Base-by-base conservation (phyloP, 2,888 invertebrate species). In the Ophion ventricosus region DNA sequence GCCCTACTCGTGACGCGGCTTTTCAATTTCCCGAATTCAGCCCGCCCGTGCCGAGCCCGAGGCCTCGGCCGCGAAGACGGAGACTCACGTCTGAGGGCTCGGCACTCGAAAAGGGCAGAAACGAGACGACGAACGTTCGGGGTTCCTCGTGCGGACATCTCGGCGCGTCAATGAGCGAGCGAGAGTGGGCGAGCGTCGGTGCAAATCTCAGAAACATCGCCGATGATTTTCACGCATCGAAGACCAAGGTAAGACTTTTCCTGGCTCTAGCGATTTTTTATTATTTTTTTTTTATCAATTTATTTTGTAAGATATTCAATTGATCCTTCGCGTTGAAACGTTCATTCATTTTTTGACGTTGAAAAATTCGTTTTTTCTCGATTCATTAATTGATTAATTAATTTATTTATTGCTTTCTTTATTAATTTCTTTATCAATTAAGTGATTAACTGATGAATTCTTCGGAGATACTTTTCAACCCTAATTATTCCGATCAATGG, bases 11-110 rank as follows among this genome's bases (percentile, higher is more conserved):
- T 80, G 93, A 93, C 83, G 93, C 91, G 3, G 91, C 93, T 17
- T 93, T 93, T 80, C 93, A 93, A 86, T 93, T 93, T 75, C 93
- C 93, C 40, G 93, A 93, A 87, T 91, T 91, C 88, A 92, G 89
- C 87, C 86, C 87, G 67, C 93, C 93, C 63, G 89, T 91, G 26
- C 93, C 93, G 8, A 93, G 92, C 82, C 93, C 93, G 17, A 88
- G 93, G 87, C 93, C 93, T 23, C 90, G 92, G 63, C 93, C 93
- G 7, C 92, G 93, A 86, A 90, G 93, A 87, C 92, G 93, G 76
- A 88, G 92, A 83, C 87, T 93, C 79, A 90, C 90, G n/a, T 93
- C 93, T 59, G 93, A 93, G 87, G 88, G 91, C 49, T 91, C 90
- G 20, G 78, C 88, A 10, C 87, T 90, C 56, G 92, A 93, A 83